Conservation (phyloP, 2,797 vertebrate genomes). For the Smutsia temminckii region DNA sequence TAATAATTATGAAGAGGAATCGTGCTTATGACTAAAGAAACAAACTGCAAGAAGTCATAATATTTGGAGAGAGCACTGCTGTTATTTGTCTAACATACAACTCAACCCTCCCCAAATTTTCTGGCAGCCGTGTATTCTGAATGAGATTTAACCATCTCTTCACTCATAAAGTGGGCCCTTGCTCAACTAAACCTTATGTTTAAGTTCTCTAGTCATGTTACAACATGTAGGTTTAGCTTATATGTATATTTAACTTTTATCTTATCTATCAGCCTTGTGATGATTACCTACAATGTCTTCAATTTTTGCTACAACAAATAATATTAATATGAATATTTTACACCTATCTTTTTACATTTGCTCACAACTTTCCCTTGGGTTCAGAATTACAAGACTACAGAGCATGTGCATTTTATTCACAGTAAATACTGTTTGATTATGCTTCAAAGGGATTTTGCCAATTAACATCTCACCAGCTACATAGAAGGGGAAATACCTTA, state of each 20-base stretch:
- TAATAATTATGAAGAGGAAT: neutral
- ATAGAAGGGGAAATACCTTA: neutral
- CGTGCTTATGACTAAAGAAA: neutral
- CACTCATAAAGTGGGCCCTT: neutral
- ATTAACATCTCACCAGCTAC: neutral
- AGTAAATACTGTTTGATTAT: neutral
- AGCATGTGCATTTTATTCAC: neutral
- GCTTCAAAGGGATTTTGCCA: neutral
- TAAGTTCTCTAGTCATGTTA: neutral
- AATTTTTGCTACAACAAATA: neutral
- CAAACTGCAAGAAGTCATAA: neutral
- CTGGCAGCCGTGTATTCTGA: neutral
- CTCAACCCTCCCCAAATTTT: neutral
- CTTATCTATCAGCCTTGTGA: neutral
- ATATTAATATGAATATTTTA: neutral
- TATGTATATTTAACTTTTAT: neutral
- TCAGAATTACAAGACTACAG: neutral
- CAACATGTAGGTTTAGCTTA: neutral
- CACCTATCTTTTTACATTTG: neutral
- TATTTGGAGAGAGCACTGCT: neutral
- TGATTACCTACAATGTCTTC: neutral
- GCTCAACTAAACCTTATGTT: neutral
- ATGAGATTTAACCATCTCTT: neutral
- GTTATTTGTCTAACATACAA: neutral
- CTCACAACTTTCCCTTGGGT: neutral